phyloP scores from a whole-genome alignment of 2,113 vertebrate genomes.

The Caranx ignobilis region DNA sequence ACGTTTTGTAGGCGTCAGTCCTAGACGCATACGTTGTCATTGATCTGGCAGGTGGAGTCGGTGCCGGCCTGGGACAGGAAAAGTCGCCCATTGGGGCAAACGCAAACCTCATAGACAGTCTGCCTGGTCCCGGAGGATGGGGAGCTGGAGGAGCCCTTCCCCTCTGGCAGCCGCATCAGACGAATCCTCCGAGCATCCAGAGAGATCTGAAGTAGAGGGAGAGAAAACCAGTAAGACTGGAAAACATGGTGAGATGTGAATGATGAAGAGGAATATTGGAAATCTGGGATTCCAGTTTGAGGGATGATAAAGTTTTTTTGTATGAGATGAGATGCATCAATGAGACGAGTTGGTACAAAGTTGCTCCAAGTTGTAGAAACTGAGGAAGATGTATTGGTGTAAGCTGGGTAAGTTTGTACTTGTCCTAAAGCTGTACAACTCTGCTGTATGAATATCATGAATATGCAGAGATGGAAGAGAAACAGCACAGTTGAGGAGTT shows the following conservation, averaged over 20 bases:
- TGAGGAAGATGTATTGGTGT: no score
- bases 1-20: constrained; percentile 47
- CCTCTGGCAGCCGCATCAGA: constrained; percentile 93
- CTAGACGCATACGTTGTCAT: constrained; percentile 95
- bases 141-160: constrained; percentile 87
- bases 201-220: constrained; percentile 87
- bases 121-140: constrained; percentile 89
- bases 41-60: constrained; percentile 97
- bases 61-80: constrained; percentile 96
- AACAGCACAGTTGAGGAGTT: no score
- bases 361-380: no score
- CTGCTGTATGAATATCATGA: no score
- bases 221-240: not conserved
- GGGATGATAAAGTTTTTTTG: not conserved
- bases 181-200: constrained; percentile 94
- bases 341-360: no score
- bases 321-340: no score
- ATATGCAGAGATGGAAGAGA: no score
- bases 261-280: not conserved
- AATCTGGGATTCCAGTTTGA: not conserved
- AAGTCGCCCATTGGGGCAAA: constrained; percentile 94
- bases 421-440: no score
- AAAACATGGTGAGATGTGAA: not conserved
- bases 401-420: no score
- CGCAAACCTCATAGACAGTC: constrained; percentile 97